These are phyloP conservation scores for Lasiurus borealis DNA, from an alignment of 2,113 vertebrate genomes.

Conservation along the genomic window DNA sequence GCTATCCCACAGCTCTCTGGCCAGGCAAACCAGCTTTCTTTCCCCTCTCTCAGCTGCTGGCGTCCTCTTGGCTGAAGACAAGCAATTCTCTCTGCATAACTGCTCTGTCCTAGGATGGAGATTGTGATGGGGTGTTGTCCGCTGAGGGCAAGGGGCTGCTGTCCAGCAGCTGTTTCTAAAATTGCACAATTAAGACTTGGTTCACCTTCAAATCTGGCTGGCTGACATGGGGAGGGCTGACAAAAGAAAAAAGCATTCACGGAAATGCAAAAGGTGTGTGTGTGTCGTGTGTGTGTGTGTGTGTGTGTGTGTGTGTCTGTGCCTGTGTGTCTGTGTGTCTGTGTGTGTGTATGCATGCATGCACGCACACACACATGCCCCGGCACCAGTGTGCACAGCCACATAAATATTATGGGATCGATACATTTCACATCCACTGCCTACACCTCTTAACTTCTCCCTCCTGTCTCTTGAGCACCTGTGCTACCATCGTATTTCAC, in stretches of 20 bases:
- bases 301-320: not conserved
- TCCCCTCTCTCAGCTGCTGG: constrained; percentile 77
- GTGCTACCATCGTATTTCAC: constrained; percentile 71
- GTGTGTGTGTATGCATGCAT: not conserved
- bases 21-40: constrained; percentile 80
- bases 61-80: constrained; percentile 80
- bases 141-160: not conserved
- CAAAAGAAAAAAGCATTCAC: not conserved
- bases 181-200: constrained; percentile 12
- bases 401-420: constrained; percentile 76
- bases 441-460: constrained; percentile 78
- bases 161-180: constrained; percentile 57
- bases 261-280: constrained; percentile 48
- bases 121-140: not conserved
- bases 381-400: not conserved
- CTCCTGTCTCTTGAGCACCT: constrained; percentile 73
- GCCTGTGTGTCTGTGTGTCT: not conserved
- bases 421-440: constrained; percentile 73
- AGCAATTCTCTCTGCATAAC: constrained; percentile 74
- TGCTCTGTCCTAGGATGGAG: constrained; percentile 61
- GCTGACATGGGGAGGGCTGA: not conserved
- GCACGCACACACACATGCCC: rapidly evolving
- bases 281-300: not conserved
- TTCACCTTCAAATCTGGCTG: constrained; percentile 48
- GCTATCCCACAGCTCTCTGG: constrained; percentile 83